phyloP scores from a whole-genome alignment of 1,140 invertebrate genomes.

The Drosophila repletoides region DNA sequence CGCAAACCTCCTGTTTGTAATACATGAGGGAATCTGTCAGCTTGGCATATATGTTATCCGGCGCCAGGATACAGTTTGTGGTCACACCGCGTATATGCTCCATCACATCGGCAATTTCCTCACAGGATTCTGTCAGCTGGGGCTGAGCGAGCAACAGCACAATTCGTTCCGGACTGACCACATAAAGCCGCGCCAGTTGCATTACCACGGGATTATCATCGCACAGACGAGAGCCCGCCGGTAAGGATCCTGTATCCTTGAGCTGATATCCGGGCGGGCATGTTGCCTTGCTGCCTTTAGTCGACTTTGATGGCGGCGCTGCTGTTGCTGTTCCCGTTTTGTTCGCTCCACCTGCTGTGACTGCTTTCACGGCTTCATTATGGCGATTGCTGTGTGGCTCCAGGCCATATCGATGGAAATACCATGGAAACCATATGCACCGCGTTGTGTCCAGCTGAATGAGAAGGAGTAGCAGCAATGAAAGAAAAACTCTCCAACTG shows the following conservation, averaged over 20 bases:
- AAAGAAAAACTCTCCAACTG: not conserved
- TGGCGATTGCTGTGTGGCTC: conserved; percentile 29
- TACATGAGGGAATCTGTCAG: conserved; percentile 49
- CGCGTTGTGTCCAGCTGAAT: not conserved
- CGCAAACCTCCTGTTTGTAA: conserved; percentile 57
- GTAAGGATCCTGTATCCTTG: not conserved
- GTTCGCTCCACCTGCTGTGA: not conserved
- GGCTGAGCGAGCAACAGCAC: conserved; percentile 60
- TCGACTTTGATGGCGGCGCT: not conserved
- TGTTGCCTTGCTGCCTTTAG: not conserved
- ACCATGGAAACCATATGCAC: conserved; percentile 68
- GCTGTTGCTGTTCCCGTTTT: not conserved
- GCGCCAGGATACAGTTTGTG: conserved; percentile 36
- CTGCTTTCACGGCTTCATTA: not conserved
- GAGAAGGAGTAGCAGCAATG: conserved; percentile 19
- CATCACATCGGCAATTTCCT: conserved; percentile 51
- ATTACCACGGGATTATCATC: conserved; percentile 73
- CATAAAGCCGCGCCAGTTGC: conserved; percentile 69
- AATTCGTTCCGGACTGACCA: conserved; percentile 75
- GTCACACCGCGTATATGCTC: conserved; percentile 39
- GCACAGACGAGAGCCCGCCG: conserved; percentile 18
- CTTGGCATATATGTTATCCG: conserved; percentile 65
- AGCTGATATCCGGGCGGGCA: conserved; percentile 59
- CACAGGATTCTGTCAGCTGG: conserved; percentile 42
- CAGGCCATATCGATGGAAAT: conserved; percentile 55